phyloP scores from a whole-genome alignment of 2,797 vertebrate genomes.

The Taenioides sp. region DNA sequence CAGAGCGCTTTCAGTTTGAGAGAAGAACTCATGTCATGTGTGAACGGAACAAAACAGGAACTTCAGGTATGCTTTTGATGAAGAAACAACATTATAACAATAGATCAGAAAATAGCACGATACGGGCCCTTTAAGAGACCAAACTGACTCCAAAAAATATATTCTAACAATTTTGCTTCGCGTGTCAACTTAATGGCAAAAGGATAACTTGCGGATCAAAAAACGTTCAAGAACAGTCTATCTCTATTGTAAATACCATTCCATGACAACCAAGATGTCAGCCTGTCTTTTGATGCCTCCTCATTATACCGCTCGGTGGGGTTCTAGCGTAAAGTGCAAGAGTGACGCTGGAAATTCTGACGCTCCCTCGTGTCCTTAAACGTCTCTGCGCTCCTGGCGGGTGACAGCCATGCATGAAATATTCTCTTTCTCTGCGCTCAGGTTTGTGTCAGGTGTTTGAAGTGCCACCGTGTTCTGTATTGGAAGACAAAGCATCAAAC shows the following conservation, averaged over 20 bases:
- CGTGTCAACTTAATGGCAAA: background rate
- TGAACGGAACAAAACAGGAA: no score
- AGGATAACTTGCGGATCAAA: background rate
- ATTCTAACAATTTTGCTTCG: background rate
- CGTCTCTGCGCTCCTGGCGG: constrained; percentile 19
- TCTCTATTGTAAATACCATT: constrained; percentile 24
- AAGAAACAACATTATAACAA: no score
- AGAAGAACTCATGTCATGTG: no score
- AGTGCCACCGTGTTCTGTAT: constrained; percentile 36
- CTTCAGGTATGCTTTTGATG: no score
- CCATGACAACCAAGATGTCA: constrained; percentile 29
- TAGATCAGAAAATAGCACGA: no score
- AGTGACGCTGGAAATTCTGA: constrained; percentile 30
- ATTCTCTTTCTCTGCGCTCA: constrained; percentile 47
- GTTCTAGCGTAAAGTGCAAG: background rate
- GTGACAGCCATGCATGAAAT: constrained; percentile 59
- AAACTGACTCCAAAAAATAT: background rate
- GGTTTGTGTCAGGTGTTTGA: constrained; percentile 63
- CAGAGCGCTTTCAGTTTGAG: no score
- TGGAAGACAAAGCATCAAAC: constrained; percentile 55
- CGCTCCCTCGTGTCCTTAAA: constrained; percentile 22
- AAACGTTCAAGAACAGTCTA: constrained; percentile 2
- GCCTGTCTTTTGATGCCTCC: constrained; percentile 33
- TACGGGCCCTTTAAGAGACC: background rate
- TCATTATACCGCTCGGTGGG: constrained; percentile 31